Percentiles rank a stretch among this genome's conserved stretches.
Evolutionary conservation across 2,113 vertebrate genomes (phyloP).

Genomic region (Anseranas semipalmata): DNA sequence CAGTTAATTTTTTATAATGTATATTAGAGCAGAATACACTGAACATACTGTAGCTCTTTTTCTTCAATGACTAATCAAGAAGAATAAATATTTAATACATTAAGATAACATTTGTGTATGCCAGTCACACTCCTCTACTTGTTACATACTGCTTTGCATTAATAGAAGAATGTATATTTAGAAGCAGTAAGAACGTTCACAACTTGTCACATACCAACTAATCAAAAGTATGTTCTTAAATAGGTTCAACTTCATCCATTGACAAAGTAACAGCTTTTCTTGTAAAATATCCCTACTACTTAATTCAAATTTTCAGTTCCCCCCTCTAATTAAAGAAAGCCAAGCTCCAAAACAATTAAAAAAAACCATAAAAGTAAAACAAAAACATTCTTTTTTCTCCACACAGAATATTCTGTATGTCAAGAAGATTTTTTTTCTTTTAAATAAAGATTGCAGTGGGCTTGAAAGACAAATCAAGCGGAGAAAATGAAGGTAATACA

Average conservation of each 20-base stretch:
- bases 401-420: background rate
- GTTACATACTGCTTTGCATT: background rate
- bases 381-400: background rate
- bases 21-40: background rate
- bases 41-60: background rate
- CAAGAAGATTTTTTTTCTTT: background rate
- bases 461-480: background rate
- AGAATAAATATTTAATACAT: background rate
- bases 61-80: background rate
- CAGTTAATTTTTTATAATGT: background rate
- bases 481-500: background rate
- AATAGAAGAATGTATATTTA: background rate
- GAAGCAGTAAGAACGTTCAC: background rate
- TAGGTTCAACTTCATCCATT: background rate
- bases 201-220: background rate
- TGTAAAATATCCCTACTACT: background rate
- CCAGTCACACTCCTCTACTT: background rate
- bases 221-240: background rate
- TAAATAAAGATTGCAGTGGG: background rate
- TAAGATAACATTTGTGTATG: background rate
- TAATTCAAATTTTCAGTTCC: background rate
- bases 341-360: background rate
- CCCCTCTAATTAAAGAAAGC: background rate
- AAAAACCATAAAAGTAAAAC: background rate
- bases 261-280: too few relatives aligned